phyloP scores from a whole-genome alignment of 2,888 invertebrate genomes.

The Bimastos eiseni region DNA sequence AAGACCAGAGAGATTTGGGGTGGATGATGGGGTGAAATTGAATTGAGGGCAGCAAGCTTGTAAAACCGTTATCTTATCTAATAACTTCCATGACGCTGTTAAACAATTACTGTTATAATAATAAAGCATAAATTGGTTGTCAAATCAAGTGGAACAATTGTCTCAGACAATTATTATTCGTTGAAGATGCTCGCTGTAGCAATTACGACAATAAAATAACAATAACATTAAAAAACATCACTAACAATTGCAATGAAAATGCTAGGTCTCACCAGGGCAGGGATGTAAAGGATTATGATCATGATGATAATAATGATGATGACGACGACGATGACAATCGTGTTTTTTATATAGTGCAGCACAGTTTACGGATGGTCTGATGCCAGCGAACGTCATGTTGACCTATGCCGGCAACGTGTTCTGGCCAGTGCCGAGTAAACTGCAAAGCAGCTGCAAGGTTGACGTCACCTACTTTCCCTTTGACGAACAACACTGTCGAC shows the following conservation, averaged over 20 bases:
- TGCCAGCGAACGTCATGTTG: constrained; percentile 67
- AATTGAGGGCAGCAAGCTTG: too few relatives aligned
- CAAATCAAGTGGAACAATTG: too few relatives aligned
- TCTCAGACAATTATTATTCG: too few relatives aligned
- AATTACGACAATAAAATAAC: not conserved
- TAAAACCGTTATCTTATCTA: too few relatives aligned
- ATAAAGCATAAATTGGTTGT: too few relatives aligned
- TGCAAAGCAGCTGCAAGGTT: constrained; percentile 67
- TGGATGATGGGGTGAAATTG: too few relatives aligned
- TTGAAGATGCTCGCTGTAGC: too few relatives aligned
- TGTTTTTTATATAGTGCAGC: constrained; percentile 63
- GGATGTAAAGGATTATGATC: too few relatives aligned
- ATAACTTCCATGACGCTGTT: too few relatives aligned
- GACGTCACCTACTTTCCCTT: constrained; percentile 68
- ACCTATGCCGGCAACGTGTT: constrained; percentile 66
- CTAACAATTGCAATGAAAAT: not conserved
- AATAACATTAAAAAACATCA: too few relatives aligned
- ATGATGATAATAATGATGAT: not conserved
- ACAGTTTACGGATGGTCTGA: constrained; percentile 67
- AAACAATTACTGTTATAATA: too few relatives aligned
- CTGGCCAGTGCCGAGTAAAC: constrained; percentile 68
- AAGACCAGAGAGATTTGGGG: too few relatives aligned
- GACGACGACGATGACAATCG: not conserved
- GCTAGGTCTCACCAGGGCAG: not conserved
- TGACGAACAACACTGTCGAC: constrained; percentile 62